Evolutionary conservation across 2,113 vertebrate species (phyloP).

Genomic region (Leptobrachium leishanense): DNA sequence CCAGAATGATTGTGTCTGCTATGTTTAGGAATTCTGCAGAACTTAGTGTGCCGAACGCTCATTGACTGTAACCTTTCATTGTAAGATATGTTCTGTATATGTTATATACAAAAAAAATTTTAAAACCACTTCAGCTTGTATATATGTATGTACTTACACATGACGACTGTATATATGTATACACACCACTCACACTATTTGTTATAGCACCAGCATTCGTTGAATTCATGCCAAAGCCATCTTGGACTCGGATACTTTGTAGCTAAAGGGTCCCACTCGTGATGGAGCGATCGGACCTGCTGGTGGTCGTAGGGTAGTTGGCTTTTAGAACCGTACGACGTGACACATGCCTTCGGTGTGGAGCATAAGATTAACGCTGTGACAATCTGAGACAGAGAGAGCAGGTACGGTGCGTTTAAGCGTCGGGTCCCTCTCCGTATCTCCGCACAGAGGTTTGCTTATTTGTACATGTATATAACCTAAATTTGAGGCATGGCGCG

Average conservation of each 20-base stretch:
- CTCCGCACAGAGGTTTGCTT: constrained; percentile 8
- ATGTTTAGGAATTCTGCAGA: too few relatives aligned
- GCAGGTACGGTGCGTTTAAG: background rate
- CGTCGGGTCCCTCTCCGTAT: background rate
- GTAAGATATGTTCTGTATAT: background rate
- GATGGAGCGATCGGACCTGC: background rate
- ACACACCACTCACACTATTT: background rate
- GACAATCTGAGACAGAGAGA: constrained; percentile 31
- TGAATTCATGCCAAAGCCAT: background rate
- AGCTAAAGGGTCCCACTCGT: background rate
- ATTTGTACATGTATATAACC: constrained; percentile 25
- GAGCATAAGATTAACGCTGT: constrained; percentile 15
- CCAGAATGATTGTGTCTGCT: too few relatives aligned
- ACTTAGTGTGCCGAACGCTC: too few relatives aligned
- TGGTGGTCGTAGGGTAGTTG: background rate
- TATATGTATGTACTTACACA: constrained; percentile 13
- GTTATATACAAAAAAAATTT: background rate
- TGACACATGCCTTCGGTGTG: constrained; percentile 8
- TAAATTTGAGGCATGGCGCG: constrained; percentile 4
- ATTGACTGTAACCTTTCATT: too few relatives aligned
- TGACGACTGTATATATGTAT: constrained; percentile 12
- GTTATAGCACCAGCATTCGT: constrained; percentile 28
- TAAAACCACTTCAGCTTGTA: background rate
- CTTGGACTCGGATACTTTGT: background rate
- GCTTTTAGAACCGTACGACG: background rate